Percentiles rank a stretch among this genome's conserved stretches.
phyloP scores from a whole-genome alignment of 2,113 vertebrate genomes.

The Zapornia atra region DNA sequence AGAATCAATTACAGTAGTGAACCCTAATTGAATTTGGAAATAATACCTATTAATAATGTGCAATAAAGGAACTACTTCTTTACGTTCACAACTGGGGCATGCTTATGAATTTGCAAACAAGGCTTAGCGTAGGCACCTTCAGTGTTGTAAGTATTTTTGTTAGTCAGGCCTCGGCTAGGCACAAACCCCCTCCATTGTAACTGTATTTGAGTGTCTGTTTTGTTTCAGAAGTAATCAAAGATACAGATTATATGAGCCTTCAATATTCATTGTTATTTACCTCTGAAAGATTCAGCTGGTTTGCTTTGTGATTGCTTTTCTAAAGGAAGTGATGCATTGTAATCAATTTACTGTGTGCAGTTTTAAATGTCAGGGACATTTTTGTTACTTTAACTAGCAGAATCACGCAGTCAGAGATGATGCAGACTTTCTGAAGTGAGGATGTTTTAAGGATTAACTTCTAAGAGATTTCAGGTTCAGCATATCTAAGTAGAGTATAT shows the following conservation, averaged over 20 bases:
- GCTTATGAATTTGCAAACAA: background rate
- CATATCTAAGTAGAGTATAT: background rate
- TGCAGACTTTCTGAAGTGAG: background rate
- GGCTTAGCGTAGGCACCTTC: background rate
- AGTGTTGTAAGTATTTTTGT: background rate
- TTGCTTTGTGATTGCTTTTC: constrained; percentile 22
- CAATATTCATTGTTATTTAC: constrained; percentile 39
- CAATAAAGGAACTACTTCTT: background rate
- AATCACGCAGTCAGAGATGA: background rate
- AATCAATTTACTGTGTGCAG: constrained; percentile 15
- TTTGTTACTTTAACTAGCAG: constrained; percentile 18
- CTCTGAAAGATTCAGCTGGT: constrained; percentile 2
- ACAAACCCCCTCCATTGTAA: background rate
- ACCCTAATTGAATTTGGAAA: background rate
- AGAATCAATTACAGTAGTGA: background rate
- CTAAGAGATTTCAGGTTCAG: constrained; percentile 23
- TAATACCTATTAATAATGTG: background rate
- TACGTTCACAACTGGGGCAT: background rate
- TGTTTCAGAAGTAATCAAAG: constrained; percentile 1
- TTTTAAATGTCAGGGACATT: constrained; percentile 29
- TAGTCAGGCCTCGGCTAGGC: background rate
- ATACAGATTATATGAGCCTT: background rate
- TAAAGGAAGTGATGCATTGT: constrained; percentile 37
- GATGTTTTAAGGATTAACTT: constrained; percentile 34
- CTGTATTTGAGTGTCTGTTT: background rate